Conservation (phyloP, 35 echinoderm and acorn worm genomes). For the Strongylocentrotus purpuratus region DNA sequence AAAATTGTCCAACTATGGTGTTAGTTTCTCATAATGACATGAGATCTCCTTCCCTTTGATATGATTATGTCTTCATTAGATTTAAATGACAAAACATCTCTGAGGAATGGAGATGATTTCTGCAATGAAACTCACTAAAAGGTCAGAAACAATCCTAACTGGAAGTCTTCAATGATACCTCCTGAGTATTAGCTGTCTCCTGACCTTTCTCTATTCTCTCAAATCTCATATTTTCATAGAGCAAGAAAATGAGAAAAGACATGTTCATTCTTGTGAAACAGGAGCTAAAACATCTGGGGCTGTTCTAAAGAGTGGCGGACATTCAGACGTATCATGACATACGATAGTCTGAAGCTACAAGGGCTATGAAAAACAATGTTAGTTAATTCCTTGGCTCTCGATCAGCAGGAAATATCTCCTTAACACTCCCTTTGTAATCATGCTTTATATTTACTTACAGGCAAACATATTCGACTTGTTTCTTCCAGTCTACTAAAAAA, state of each 20-base stretch:
- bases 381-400: too few relatives aligned
- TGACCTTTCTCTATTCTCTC: not conserved
- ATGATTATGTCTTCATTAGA: not conserved
- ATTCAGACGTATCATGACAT: not conserved
- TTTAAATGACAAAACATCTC: not conserved
- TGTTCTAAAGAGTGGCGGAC: not conserved
- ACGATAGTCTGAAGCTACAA: too few relatives aligned
- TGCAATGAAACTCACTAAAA: not conserved
- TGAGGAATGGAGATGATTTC: not conserved
- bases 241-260: not conserved
- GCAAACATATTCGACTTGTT: too few relatives aligned
- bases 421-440: too few relatives aligned
- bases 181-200: not conserved
- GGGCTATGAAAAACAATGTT: too few relatives aligned
- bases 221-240: not conserved
- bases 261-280: not conserved
- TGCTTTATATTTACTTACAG: too few relatives aligned
- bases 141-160: not conserved
- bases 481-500: too few relatives aligned
- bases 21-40: too few relatives aligned
- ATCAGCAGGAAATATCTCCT: too few relatives aligned
- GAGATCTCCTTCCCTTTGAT: not conserved
- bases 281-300: not conserved
- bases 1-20: too few relatives aligned
- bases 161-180: not conserved